A percentile compares a stretch with the other conserved stretches of the same genome.
These are phyloP conservation scores for Synaphobranchus kaupii DNA, from an alignment of 2,797 vertebrate species.

Conservation along the genomic window DNA sequence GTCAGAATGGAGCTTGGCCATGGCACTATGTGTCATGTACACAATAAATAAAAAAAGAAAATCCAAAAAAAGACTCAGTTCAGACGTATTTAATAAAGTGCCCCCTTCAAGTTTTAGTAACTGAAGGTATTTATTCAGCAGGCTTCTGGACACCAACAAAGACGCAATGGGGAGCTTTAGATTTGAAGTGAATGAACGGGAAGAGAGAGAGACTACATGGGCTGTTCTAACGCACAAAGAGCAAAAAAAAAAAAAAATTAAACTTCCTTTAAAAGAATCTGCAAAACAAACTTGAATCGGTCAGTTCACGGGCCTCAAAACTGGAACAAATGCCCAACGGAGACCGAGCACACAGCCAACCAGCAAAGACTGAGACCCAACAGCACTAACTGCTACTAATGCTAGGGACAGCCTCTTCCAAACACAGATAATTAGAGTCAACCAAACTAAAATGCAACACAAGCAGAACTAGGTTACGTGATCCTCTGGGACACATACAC, in stretches of 20 bases:
- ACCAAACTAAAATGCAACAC: conserved; percentile 3
- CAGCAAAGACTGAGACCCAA: neutral
- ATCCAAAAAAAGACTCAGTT: conserved; percentile 2
- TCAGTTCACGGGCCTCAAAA: conserved; percentile 14
- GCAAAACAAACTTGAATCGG: conserved; percentile 14
- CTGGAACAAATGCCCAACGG: neutral
- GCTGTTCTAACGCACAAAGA: neutral
- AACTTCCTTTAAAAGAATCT: conserved; percentile 20
- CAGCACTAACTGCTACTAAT: neutral
- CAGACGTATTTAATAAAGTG: conserved; percentile 1
- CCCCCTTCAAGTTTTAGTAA: neutral
- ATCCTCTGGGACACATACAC: neutral
- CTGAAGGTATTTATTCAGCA: conserved; percentile 6
- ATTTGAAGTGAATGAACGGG: conserved; percentile 4
- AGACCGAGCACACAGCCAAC: neutral
- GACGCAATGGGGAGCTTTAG: conserved; percentile 15
- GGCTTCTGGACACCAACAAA: neutral
- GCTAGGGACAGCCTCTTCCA: neutral
- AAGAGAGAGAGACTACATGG: conserved; percentile 4
- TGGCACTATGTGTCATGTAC: neutral
- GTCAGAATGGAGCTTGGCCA: neutral
- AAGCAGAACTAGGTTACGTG: neutral
- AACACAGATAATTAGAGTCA: conserved; percentile 11
- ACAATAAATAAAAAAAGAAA: neutral
- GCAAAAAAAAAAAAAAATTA: conserved; percentile 13